phyloP scores from a whole-genome alignment of 1,140 invertebrate species.

The Achatina immaculata region DNA sequence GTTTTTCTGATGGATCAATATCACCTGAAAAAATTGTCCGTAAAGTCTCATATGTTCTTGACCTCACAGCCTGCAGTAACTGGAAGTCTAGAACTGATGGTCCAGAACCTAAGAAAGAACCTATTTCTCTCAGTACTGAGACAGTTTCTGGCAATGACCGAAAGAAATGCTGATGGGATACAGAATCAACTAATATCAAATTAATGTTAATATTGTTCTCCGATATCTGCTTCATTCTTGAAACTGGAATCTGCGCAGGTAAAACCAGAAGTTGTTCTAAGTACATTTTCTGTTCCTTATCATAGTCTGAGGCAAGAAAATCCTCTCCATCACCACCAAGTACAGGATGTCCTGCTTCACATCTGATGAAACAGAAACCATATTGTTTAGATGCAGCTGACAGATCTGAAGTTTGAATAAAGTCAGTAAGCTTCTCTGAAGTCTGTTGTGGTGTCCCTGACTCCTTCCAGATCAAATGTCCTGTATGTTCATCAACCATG shows the following conservation, averaged over 20 bases:
- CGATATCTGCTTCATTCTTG: not conserved
- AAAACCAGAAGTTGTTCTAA: constrained; percentile 50
- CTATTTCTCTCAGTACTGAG: constrained; percentile 43
- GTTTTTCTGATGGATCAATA: constrained; percentile 55
- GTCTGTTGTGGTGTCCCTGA: constrained; percentile 8
- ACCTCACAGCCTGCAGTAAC: constrained; percentile 62
- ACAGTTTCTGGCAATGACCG: constrained; percentile 62
- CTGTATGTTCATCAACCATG: constrained; percentile 13
- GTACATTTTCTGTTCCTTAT: constrained; percentile 13
- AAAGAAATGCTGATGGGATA: constrained; percentile 66
- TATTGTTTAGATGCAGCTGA: constrained; percentile 21
- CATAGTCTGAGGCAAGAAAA: not conserved
- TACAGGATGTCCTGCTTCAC: constrained; percentile 22
- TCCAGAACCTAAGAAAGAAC: not conserved
- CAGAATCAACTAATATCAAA: constrained; percentile 66
- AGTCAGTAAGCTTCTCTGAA: constrained; percentile 15
- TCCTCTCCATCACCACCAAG: not conserved
- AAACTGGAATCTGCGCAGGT: constrained; percentile 40
- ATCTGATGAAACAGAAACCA: constrained; percentile 42
- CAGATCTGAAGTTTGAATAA: not conserved
- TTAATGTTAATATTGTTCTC: constrained; percentile 58
- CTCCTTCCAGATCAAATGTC: constrained; percentile 17
- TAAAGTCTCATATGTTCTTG: constrained; percentile 66
- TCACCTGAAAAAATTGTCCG: constrained; percentile 54
- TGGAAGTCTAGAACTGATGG: constrained; percentile 62